Evolutionary conservation across 1,140 invertebrate species (phyloP), one percentile per base, ranked within the genome.

Genomic region (Rhysida immarginata): DNA sequence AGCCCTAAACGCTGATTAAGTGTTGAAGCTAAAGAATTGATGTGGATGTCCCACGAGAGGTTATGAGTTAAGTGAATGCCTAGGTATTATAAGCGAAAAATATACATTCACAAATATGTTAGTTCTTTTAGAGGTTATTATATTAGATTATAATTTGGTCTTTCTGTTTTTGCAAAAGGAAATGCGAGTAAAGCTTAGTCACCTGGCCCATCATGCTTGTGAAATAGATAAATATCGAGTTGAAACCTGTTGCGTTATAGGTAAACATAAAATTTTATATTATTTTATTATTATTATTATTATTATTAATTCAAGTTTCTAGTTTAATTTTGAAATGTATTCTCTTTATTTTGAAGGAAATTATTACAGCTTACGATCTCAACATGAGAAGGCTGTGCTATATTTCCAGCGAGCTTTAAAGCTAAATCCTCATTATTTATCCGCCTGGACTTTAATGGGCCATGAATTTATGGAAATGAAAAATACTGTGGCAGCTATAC

Each of bases 401-500:
- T 98, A 98, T 73, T 97, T 99, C 67, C 90, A 95, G 66, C 76
- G 95, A 63, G 96, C 95, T 0, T 71, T 99, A 14, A 87, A 90
- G 69, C 69, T 99, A 0, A 95, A 97, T 76, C 93, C 95, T 0
- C 82, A 91, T 61, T 96, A 96, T 69, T 72, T 96, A 23, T 72
- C 90, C 1, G 93, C 93, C 0, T 99, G 94, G 93, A 97, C 95
- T 0, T 72, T 99, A 25, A 90, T 99, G 79, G 96, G 96, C 0
- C 96, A 99, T 69, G 96, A 99, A 72, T 99, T 91, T 71, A 94
- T 99, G 83, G 95, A 99, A 75, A 80, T 98, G 71, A 98, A 98
- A 71, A 98, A 98, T 71, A 93, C 89, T 0, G 91, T 92, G 74
- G 91, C 91, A 18, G 94, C 95, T 8, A 95, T 96, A 66, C 88